Evolutionary conservation across 2,797 vertebrate species (phyloP), one percentile per base, ranked within the genome.

Genomic region (Nannoperca obscura): DNA sequence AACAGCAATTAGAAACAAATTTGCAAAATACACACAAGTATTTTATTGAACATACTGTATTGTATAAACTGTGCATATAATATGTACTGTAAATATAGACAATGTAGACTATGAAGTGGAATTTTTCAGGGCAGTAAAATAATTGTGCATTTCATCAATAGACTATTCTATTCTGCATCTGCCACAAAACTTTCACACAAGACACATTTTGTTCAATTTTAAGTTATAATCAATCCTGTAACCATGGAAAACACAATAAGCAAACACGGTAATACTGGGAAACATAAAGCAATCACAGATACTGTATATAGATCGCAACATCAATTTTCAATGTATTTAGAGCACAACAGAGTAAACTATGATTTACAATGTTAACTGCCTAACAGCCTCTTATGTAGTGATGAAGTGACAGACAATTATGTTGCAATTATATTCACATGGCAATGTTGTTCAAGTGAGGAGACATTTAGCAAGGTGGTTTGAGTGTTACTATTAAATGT

Each of bases 361-460:
- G 30, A 53, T 65, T 55, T 47, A 55, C 20, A 46, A 38, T 14
- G 2, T 27, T 10, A 58, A 80, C 22, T 24, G 32, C 32, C 24
- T 15, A 40, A 60, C 20, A 71, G 15, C 67, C 30, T 72, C 30
- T 62, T 49, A 57, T 62, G 53, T 36, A n/a, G 47, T 9, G 7
- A 8, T 59, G 34, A 68, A 72, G 54, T 52, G 60, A 66, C 71
- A 63, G 72, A 38, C 12, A 53, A 44, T 64, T 40, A 58, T 65
- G 63, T 24, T 60, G 15, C 27, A 61, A 38, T 73, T 30, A 38
- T 57, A 14, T n/a, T 49, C 15, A 24, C 20, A 59, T 46, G 22
- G 42, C 40, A 67, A 47, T 58, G 11, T 20, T 52, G 34, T 34
- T 47, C 7, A 44, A 17, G 70, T 63, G n/a, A 62, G 5, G 52